Conservation (phyloP, 2,113 vertebrate genomes). For the Cacatua alba region DNA sequence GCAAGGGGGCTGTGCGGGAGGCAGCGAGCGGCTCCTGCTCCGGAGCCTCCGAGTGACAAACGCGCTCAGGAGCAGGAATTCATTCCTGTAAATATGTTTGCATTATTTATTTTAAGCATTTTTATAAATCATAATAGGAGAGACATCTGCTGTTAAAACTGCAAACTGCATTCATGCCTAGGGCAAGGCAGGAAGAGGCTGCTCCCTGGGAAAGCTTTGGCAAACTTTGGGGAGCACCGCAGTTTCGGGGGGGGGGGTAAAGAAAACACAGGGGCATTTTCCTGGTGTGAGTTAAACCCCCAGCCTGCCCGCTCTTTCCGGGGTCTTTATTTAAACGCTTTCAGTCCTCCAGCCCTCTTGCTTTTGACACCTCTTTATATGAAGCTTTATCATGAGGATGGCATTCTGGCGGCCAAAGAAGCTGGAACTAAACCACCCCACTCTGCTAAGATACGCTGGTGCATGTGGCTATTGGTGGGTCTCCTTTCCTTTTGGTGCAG, state of each 20-base stretch:
- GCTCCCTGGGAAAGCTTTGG: conserved; percentile 1
- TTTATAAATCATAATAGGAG: conserved; percentile 88
- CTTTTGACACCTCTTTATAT: conserved; percentile 32
- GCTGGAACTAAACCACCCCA: background rate
- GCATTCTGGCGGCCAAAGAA: background rate
- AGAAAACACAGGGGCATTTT: accelerated
- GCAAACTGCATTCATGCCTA: conserved; percentile 81
- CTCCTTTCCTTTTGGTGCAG: accelerated
- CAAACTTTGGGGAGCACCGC: background rate
- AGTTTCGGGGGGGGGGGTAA: background rate
- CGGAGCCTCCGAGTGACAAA: conserved; percentile 29
- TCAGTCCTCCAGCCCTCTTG: background rate
- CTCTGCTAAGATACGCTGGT: background rate
- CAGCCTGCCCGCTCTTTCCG: background rate
- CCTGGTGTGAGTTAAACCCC: background rate
- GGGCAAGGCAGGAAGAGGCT: conserved; percentile 39
- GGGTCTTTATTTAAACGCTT: background rate
- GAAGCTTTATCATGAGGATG: conserved; percentile 7
- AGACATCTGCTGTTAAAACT: conserved; percentile 87
- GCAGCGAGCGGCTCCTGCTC: background rate
- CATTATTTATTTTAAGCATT: conserved; percentile 83
- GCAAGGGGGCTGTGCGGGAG: background rate
- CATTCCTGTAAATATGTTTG: conserved; percentile 77
- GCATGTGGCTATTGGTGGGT: accelerated
- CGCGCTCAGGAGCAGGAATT: conserved; percentile 28